Percentiles rank a stretch among this genome's conserved stretches.
These are phyloP conservation scores for Spongilla lacustris DNA, from an alignment of 37 sponge, comb jelly and placozoan species.

Conservation along the genomic window DNA sequence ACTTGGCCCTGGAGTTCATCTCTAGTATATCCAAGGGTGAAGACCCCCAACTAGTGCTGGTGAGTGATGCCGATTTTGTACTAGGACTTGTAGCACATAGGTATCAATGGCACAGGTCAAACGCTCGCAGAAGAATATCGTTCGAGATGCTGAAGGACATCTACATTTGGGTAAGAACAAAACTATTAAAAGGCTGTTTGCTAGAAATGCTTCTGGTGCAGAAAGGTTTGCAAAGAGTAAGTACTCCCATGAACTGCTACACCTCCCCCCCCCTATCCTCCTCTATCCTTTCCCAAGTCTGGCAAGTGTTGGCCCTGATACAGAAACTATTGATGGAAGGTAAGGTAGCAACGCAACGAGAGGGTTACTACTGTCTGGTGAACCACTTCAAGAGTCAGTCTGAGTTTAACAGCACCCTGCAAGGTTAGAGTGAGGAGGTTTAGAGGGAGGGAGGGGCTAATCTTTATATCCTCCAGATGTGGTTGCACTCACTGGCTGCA, in stretches of 20 bases:
- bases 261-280: too few species aligned
- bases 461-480: conserved; percentile 58
- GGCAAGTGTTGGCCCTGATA: conserved; percentile 76
- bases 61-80: conserved; percentile 14
- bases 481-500: conserved; percentile 76
- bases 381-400: conserved; percentile 82
- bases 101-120: conserved; percentile 9
- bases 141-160: conserved; percentile 59
- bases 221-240: conserved; percentile 69
- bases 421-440: conserved; percentile 50
- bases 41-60: conserved; percentile 61
- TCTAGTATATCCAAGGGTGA: conserved; percentile 44
- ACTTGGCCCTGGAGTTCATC: conserved; percentile 42
- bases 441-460: too few species aligned
- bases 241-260: neutral
- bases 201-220: conserved; percentile 52
- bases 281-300: conserved; percentile 46
- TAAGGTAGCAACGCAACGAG: conserved; percentile 86
- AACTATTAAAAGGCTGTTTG: conserved; percentile 66
- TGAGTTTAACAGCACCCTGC: conserved; percentile 88
- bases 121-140: conserved; percentile 64
- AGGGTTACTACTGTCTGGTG: conserved; percentile 94
- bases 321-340: conserved; percentile 76
- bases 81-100: neutral
- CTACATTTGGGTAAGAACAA: conserved; percentile 61